phyloP scores from a whole-genome alignment of 2,797 vertebrate genomes.

The Falco cherrug region DNA sequence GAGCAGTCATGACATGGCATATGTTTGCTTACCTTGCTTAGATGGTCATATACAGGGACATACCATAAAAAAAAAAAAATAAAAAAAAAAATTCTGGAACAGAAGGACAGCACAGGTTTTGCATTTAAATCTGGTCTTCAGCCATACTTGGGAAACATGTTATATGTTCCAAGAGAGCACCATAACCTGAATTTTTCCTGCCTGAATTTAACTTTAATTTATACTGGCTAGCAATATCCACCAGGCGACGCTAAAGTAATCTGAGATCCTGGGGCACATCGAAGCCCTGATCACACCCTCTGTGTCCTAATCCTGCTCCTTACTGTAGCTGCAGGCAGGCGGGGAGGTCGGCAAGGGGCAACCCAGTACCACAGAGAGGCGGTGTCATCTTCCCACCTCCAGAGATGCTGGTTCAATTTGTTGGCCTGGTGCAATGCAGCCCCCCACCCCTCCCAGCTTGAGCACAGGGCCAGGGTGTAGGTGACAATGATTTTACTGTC shows the following conservation, averaged over 20 bases:
- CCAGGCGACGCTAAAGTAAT: constrained; percentile 60
- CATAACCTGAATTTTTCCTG: background rate
- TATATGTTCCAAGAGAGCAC: background rate
- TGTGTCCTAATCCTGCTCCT: background rate
- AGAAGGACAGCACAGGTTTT: background rate
- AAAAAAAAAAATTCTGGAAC: background rate
- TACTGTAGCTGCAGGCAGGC: background rate
- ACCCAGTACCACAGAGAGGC: background rate
- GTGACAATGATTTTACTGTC: background rate
- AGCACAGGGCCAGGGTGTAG: background rate
- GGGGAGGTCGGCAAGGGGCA: background rate
- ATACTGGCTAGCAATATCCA: constrained; percentile 30
- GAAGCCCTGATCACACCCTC: background rate
- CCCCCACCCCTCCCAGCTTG: background rate
- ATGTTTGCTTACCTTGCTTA: background rate
- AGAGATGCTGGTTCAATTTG: background rate
- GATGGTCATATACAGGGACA: background rate
- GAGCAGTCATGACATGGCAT: fast-evolving
- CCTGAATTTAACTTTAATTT: background rate
- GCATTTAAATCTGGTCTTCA: background rate
- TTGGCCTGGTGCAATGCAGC: fast-evolving
- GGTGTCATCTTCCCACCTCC: background rate
- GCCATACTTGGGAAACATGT: background rate
- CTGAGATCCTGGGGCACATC: background rate
- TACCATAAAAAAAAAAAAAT: background rate